Conservation (phyloP, 2,888 invertebrate species). For the Folsomia manolachei region DNA sequence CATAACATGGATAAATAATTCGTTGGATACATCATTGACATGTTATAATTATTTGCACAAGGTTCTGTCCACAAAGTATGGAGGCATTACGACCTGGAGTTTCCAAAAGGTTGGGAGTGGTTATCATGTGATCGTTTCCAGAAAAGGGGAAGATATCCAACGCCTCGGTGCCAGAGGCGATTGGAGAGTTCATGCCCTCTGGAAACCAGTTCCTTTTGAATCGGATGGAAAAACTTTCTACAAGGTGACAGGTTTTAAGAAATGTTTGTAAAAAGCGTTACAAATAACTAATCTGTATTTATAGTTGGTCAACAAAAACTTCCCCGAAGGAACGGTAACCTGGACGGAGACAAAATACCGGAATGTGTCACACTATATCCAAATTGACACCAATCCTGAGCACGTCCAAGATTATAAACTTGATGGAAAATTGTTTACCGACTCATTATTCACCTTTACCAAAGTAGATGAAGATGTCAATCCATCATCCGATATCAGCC, state of each 20-base stretch:
- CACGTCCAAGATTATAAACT: neutral
- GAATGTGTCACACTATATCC: conserved; percentile 2
- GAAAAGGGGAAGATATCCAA: neutral
- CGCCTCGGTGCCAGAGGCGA: neutral
- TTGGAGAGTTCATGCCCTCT: neutral
- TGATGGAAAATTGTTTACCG: neutral
- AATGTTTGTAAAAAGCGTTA: no score
- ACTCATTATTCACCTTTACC: conserved; percentile 2
- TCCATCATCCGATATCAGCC: neutral
- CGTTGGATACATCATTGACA: no score
- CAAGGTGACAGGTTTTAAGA: no score
- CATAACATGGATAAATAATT: no score
- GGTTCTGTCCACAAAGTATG: neutral
- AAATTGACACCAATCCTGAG: neutral
- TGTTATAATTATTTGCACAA: no score
- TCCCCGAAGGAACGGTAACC: neutral
- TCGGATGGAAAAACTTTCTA: no score
- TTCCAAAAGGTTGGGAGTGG: neutral
- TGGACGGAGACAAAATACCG: conserved; percentile 8
- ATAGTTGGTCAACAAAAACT: neutral
- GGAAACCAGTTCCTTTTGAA: neutral
- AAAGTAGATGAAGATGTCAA: neutral
- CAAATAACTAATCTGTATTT: no score
- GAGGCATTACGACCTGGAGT: neutral
- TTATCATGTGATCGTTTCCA: neutral